phyloP scores from a whole-genome alignment of 2,888 invertebrate genomes.

The Invenusta paracnida region DNA sequence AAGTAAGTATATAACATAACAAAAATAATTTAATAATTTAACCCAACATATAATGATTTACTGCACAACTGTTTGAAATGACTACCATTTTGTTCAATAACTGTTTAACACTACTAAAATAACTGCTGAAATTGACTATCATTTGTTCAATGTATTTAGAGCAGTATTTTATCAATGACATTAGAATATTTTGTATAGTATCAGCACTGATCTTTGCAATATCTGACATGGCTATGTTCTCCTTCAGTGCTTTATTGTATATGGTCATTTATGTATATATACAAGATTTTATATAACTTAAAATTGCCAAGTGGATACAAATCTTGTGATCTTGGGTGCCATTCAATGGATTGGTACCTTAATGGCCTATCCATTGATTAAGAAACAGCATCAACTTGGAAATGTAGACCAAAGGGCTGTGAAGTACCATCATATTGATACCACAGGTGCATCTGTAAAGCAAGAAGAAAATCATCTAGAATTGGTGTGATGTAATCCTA shows the following conservation, averaged over 20 bases:
- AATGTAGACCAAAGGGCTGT: neutral
- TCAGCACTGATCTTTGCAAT: neutral
- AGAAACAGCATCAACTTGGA: neutral
- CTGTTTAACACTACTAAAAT: too few relatives aligned
- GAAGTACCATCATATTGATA: neutral
- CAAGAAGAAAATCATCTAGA: neutral
- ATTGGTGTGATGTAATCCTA: neutral
- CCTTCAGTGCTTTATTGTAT: neutral
- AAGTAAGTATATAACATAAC: neutral
- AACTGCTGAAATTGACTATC: neutral
- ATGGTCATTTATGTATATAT: neutral
- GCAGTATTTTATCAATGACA: neutral
- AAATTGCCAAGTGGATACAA: neutral
- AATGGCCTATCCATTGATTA: neutral
- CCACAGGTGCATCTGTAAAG: neutral
- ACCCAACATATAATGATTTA: neutral
- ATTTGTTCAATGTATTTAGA: neutral
- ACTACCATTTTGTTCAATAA: too few relatives aligned
- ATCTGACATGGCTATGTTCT: neutral
- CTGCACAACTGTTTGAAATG: too few relatives aligned
- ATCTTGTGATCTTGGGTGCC: neutral
- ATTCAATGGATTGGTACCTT: neutral
- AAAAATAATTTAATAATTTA: neutral
- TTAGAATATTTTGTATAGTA: neutral
- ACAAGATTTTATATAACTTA: neutral